A percentile compares a stretch with the other conserved stretches of the same genome.
Conservation (phyloP, 2,888 invertebrate genomes). For the Xylota segnis region DNA sequence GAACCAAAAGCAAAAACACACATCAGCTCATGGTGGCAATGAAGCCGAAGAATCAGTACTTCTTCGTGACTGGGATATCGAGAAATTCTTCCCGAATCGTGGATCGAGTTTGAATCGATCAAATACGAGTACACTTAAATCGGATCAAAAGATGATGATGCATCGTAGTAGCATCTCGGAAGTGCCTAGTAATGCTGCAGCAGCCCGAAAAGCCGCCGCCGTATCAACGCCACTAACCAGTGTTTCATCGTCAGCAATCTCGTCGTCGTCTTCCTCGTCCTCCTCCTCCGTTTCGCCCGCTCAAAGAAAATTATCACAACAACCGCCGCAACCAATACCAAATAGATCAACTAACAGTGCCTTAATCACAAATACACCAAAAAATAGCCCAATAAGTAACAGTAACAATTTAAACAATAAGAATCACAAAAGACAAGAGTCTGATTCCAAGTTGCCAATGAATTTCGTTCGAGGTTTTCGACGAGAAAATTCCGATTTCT, state of each 20-base stretch:
- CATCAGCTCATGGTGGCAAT: conserved; percentile 82
- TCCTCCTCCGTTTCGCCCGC: conserved; percentile 69
- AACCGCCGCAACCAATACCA: conserved; percentile 64
- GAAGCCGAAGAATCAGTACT: conserved; percentile 89
- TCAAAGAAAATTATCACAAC: conserved; percentile 70
- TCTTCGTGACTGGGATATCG: conserved; percentile 94
- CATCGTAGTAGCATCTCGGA: conserved; percentile 82
- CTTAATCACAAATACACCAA: conserved; percentile 80
- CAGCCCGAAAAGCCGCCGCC: conserved; percentile 75
- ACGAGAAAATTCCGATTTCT: conserved; percentile 93
- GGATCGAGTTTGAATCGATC: conserved; percentile 81
- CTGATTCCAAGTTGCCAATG: conserved; percentile 89
- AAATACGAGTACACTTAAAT: conserved; percentile 84
- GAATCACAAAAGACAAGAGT: conserved; percentile 90
- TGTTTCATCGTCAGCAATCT: conserved; percentile 76
- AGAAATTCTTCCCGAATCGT: conserved; percentile 90
- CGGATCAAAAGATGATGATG: conserved; percentile 81
- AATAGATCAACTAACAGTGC: conserved; percentile 72
- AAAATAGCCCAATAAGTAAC: conserved; percentile 84
- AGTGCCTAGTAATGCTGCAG: conserved; percentile 78
- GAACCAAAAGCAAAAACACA: conserved; percentile 82
- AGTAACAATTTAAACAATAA: conserved; percentile 82
- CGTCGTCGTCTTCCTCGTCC: conserved; percentile 57
- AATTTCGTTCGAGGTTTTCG: conserved; percentile 92
- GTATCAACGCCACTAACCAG: conserved; percentile 77